These are phyloP conservation scores for Hypothenemus hampei DNA, from an alignment of 1,140 invertebrate species.

Conservation along the genomic window DNA sequence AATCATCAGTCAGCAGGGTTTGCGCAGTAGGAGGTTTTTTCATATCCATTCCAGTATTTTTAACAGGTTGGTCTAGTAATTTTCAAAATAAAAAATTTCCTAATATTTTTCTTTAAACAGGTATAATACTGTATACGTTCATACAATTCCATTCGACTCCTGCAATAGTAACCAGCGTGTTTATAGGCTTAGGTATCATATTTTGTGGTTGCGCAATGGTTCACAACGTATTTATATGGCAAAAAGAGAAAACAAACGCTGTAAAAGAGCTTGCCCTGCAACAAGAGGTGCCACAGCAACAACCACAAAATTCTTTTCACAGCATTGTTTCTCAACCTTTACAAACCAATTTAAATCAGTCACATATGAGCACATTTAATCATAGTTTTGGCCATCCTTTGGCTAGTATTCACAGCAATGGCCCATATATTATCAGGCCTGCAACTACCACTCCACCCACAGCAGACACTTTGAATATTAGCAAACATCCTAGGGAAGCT, in stretches of 20 bases:
- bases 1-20: conserved; percentile 83
- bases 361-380: conserved; percentile 40
- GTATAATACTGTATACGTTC: conserved; percentile 87
- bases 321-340: conserved; percentile 32
- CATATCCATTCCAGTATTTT: conserved; percentile 87
- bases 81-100: too few relatives aligned
- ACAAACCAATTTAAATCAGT: conserved; percentile 38
- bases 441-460: conserved; percentile 50
- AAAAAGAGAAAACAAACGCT: conserved; percentile 72
- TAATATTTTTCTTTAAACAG: conserved; percentile 48
- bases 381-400: conserved; percentile 39
- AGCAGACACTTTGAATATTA: conserved; percentile 44
- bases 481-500: conserved; percentile 49
- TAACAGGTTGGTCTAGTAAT: conserved; percentile 64
- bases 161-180: conserved; percentile 81
- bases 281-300: conserved; percentile 41
- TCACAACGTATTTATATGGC: conserved; percentile 92
- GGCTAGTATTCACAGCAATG: conserved; percentile 35
- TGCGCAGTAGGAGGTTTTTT: conserved; percentile 90
- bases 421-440: conserved; percentile 45
- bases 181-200: conserved; percentile 83
- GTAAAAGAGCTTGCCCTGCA: conserved; percentile 45
- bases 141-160: conserved; percentile 88
- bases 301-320: conserved; percentile 40
- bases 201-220: conserved; percentile 91